phyloP scores from a whole-genome alignment of 1,140 invertebrate species.

The Paralvinella palmiformis region DNA sequence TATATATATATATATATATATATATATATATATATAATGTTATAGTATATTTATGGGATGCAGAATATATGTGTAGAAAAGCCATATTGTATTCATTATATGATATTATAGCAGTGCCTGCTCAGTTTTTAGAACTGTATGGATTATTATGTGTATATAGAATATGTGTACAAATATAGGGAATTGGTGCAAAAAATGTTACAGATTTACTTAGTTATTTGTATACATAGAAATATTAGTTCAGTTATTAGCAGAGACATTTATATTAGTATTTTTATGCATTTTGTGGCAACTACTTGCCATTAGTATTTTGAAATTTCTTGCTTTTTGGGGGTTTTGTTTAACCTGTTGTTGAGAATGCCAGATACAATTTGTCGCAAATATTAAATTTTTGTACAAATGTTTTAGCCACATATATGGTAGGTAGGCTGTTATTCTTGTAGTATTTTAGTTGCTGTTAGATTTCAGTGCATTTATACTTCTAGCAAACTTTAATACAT shows the following conservation, averaged over 20 bases:
- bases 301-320: not conserved
- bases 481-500: too few relatives aligned
- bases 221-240: not conserved
- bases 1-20: too few relatives aligned
- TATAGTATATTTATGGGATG: too few relatives aligned
- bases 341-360: too few relatives aligned
- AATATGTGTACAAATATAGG: not conserved
- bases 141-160: not conserved
- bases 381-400: too few relatives aligned
- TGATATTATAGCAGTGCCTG: not conserved
- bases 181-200: not conserved
- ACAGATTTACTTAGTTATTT: not conserved
- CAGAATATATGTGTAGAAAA: too few relatives aligned
- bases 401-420: too few relatives aligned
- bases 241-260: not conserved
- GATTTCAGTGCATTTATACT: too few relatives aligned
- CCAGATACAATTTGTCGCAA: too few relatives aligned
- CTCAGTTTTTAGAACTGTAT: not conserved
- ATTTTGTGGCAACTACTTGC: not conserved
- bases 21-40: too few relatives aligned
- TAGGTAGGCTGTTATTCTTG: too few relatives aligned
- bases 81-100: not conserved
- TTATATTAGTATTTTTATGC: not conserved
- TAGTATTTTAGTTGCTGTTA: too few relatives aligned
- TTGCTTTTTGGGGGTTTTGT: not conserved